A percentile compares a stretch with the other conserved stretches of the same genome.
phyloP scores from a whole-genome alignment of 2,888 invertebrate genomes.

The Osedax fenrisi region DNA sequence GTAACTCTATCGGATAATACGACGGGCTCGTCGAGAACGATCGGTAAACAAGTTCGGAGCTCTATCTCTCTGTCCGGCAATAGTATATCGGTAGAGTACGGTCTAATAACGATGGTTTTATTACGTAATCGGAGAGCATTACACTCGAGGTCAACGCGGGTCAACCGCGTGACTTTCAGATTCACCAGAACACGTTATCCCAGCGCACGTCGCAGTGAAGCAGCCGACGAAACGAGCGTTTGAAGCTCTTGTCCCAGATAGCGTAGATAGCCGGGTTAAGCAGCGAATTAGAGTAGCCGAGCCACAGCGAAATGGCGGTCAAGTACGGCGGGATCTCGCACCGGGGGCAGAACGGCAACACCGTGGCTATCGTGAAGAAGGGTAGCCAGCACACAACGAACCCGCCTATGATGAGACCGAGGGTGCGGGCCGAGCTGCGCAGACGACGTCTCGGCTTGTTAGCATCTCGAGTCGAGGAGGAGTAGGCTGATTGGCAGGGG shows the following conservation, averaged over 20 bases:
- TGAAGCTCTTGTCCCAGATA: conserved; percentile 37
- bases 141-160: no score
- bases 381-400: conserved; percentile 51
- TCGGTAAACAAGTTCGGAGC: no score
- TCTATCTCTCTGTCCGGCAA: no score
- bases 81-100: no score
- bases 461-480: conserved; percentile 4
- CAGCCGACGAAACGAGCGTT: conserved; percentile 34
- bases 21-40: no score
- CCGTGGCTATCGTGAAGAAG: conserved; percentile 47
- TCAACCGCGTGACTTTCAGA: background rate
- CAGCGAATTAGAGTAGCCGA: conserved; percentile 48
- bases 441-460: conserved; percentile 19
- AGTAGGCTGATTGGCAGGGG: no score
- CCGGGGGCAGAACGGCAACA: conserved; percentile 38
- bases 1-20: no score
- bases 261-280: conserved; percentile 38
- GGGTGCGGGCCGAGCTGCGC: conserved; percentile 35
- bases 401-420: conserved; percentile 40
- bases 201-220: conserved; percentile 33
- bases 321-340: conserved; percentile 33
- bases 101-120: no score
- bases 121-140: no score
- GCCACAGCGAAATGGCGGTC: conserved; percentile 47
- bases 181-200: conserved; percentile 23